phyloP scores from a whole-genome alignment of 2,113 vertebrate species.

The Tupaia tana region DNA sequence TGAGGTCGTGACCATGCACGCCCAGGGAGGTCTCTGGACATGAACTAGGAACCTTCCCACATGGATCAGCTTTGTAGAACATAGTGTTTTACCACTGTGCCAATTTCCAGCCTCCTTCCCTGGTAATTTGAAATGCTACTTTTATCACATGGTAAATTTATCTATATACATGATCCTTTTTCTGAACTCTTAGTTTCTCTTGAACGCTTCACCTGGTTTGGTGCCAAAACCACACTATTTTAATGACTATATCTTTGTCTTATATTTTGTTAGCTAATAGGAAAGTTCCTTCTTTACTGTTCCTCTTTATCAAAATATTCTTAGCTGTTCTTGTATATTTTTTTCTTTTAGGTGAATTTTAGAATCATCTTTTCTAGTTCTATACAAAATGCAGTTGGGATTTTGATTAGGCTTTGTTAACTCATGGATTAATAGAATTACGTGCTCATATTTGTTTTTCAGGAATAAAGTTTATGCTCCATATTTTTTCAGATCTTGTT shows the following conservation, averaged over 20 bases:
- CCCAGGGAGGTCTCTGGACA: too few relatives aligned
- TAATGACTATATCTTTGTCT: background rate
- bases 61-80: too few relatives aligned
- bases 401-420: conserved; percentile 23
- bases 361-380: conserved; percentile 7
- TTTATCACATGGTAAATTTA: background rate
- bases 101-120: background rate
- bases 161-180: background rate
- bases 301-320: conserved; percentile 41
- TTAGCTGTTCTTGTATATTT: background rate
- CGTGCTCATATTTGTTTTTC: background rate
- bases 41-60: too few relatives aligned
- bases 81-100: too few relatives aligned
- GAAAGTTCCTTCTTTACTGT: background rate
- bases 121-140: background rate
- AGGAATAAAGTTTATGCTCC: background rate
- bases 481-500: background rate
- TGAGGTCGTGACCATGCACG: too few relatives aligned
- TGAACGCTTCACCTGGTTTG: background rate
- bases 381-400: background rate
- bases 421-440: conserved; percentile 8
- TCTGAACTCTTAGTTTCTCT: background rate
- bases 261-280: background rate
- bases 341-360: conserved; percentile 23
- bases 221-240: background rate